Evolutionary conservation across 1,140 invertebrate species (phyloP).

Genomic region (Caenorhabditis elegans): WBcel235 BX284602.5:8285001-8285500

Average conservation of each 20-base stretch:
- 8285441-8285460: neutral
- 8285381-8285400: slow-evolving; percentile 96
- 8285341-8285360: slow-evolving; percentile 89
- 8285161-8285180: no score
- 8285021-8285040: slow-evolving; percentile 75
- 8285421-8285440: slow-evolving; percentile 21
- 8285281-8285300: slow-evolving; percentile 90
- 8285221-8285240: slow-evolving; percentile 93
- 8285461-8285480: slow-evolving; percentile 44
- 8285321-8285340: slow-evolving; percentile 95
- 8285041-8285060: slow-evolving; percentile 94
- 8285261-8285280: slow-evolving; percentile 97
- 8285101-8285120: slow-evolving; percentile 87
- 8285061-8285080: slow-evolving; percentile 78
- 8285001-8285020: slow-evolving; percentile 86
- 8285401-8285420: slow-evolving; percentile 96
- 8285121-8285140: slow-evolving; percentile 92
- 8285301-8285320: slow-evolving; percentile 91
- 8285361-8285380: slow-evolving; percentile 87
- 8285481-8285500: neutral
- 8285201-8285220: slow-evolving; percentile 99
- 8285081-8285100: slow-evolving; percentile 82
- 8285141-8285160: slow-evolving; percentile 69
- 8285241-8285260: slow-evolving; percentile 90
- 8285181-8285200: slow-evolving; percentile 83